phyloP scores from a whole-genome alignment of 2,888 invertebrate species.

The Macrosoma leucophasiata region DNA sequence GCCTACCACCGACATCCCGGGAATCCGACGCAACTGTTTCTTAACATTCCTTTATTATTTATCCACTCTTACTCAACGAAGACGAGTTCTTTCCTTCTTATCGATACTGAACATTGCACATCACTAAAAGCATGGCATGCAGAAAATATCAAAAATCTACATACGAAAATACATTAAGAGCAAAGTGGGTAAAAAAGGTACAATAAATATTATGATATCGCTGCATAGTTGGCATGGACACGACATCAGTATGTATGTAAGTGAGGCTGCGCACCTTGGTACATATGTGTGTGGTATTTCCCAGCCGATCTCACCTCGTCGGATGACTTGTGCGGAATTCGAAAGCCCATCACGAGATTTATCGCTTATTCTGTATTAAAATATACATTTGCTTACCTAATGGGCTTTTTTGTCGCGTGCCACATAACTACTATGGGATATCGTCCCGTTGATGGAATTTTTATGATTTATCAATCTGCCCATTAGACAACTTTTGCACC shows the following conservation, averaged over 20 bases:
- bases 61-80: slow-evolving; percentile 21
- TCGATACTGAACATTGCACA: too few relatives aligned
- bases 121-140: too few relatives aligned
- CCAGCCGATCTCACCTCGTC: slow-evolving; percentile 72
- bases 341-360: slow-evolving; percentile 74
- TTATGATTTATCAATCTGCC: slow-evolving; percentile 56
- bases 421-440: slow-evolving; percentile 50
- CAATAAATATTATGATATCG: slow-evolving; percentile 38
- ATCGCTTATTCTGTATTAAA: slow-evolving; percentile 73
- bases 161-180: slow-evolving; percentile 10
- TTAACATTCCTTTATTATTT: slow-evolving; percentile 49
- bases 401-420: slow-evolving; percentile 71
- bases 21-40: slow-evolving; percentile 52
- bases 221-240: slow-evolving; percentile 43
- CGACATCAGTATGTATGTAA: slow-evolving; percentile 49
- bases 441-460: slow-evolving; percentile 47
- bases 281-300: slow-evolving; percentile 65
- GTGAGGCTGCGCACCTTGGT: slow-evolving; percentile 43
- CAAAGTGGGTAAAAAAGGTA: slow-evolving; percentile 27
- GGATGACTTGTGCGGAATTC: slow-evolving; percentile 73
- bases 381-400: slow-evolving; percentile 72
- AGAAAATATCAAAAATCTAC: too few relatives aligned
- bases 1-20: slow-evolving; percentile 34
- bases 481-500: background rate
- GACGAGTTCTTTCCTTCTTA: too few relatives aligned